phyloP scores from a whole-genome alignment of 2,888 invertebrate genomes.

The Luperina nickerlii region DNA sequence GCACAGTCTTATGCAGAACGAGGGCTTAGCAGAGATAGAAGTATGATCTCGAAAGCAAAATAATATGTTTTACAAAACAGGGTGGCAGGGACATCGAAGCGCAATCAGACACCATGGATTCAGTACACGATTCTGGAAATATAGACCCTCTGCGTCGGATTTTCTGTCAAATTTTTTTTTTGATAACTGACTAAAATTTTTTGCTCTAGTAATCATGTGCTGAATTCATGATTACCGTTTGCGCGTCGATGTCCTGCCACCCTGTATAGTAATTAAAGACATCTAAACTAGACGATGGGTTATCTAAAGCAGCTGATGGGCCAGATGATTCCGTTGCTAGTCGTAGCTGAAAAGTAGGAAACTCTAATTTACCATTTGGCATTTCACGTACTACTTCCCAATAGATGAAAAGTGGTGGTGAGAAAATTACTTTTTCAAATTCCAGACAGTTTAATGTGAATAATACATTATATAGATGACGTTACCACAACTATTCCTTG shows the following conservation, averaged over 20 bases:
- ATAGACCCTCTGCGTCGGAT: not conserved
- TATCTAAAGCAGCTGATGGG: not conserved
- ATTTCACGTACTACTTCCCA: not conserved
- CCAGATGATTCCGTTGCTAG: not conserved
- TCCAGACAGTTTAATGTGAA: not conserved
- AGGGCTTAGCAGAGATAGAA: slow-evolving; percentile 1
- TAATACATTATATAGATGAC: not conserved
- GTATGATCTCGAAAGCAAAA: not conserved
- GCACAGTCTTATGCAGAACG: not conserved
- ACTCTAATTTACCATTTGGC: not conserved
- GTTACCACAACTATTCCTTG: not conserved
- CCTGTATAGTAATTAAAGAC: too few relatives aligned
- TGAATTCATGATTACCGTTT: not conserved
- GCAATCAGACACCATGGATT: not conserved
- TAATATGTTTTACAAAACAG: not conserved
- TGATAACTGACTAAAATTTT: not conserved
- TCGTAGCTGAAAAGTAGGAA: not conserved
- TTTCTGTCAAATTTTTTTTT: too few relatives aligned
- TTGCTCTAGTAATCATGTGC: not conserved
- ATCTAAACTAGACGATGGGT: not conserved
- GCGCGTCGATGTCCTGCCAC: not conserved
- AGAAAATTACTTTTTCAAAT: not conserved
- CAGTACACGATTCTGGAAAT: not conserved
- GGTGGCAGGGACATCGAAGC: not conserved
- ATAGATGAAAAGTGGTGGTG: not conserved